These are phyloP conservation scores for Dromius quadrimaculatus DNA, from an alignment of 2,888 invertebrate genomes.

Conservation along the genomic window DNA sequence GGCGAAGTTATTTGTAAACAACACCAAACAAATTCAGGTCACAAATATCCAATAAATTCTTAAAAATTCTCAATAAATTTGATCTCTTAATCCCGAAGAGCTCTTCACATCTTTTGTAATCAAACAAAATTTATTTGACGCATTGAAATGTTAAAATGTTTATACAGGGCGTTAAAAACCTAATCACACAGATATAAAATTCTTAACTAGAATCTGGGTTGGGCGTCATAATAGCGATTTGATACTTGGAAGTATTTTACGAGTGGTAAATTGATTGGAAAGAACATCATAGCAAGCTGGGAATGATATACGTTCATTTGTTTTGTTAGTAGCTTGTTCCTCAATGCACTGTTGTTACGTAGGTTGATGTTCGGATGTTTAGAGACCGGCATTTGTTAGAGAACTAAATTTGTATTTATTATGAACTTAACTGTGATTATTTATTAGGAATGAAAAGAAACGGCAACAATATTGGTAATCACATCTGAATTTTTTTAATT, in stretches of 20 bases:
- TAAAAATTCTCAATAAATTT: conserved; percentile 32
- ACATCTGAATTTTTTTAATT: too few species aligned
- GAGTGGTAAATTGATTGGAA: conserved; percentile 42
- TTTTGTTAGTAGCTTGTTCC: conserved; percentile 20
- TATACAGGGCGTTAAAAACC: conserved; percentile 32
- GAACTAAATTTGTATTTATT: neutral
- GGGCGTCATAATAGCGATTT: conserved; percentile 42
- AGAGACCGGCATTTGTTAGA: neutral
- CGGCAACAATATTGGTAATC: too few species aligned
- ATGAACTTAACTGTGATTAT: neutral
- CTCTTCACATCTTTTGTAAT: neutral
- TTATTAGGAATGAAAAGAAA: too few species aligned
- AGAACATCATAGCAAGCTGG: conserved; percentile 6
- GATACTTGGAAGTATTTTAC: conserved; percentile 15
- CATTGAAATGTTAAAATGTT: conserved; percentile 37
- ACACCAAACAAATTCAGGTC: conserved; percentile 1
- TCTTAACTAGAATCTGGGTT: conserved; percentile 14
- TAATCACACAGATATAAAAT: conserved; percentile 3
- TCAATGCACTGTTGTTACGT: neutral
- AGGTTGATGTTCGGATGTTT: conserved; percentile 6
- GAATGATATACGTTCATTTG: conserved; percentile 46
- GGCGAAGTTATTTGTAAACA: too few species aligned
- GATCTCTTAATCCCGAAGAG: conserved; percentile 10
- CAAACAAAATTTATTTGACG: conserved; percentile 39
- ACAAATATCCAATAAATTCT: conserved; percentile 11